phyloP scores from a whole-genome alignment of 2,888 invertebrate species.

The Phyllotreta cruciferae region DNA sequence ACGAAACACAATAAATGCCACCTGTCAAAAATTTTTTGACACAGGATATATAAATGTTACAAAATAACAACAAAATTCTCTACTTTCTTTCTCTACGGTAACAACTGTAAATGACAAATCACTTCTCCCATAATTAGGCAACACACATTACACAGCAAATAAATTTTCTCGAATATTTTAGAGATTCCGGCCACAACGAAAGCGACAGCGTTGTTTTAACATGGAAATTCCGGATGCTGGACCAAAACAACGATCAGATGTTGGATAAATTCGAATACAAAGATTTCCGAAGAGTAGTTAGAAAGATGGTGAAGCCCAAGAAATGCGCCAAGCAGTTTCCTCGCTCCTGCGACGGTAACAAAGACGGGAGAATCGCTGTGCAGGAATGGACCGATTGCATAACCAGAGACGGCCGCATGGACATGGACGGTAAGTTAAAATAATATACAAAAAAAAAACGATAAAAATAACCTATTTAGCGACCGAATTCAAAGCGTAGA shows the following conservation, averaged over 20 bases:
- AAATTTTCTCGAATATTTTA: slow-evolving; percentile 42
- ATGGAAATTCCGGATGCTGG: slow-evolving; percentile 91
- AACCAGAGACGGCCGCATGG: slow-evolving; percentile 69
- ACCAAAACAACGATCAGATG: slow-evolving; percentile 78
- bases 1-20: no score
- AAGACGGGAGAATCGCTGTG: slow-evolving; percentile 78
- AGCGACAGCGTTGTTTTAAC: slow-evolving; percentile 70
- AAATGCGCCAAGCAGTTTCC: slow-evolving; percentile 90
- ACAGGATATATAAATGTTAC: no score
- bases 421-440: slow-evolving; percentile 75
- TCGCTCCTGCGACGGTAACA: slow-evolving; percentile 84
- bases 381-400: slow-evolving; percentile 89
- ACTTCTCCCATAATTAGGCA: no score
- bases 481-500: no score
- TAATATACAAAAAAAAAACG: no score
- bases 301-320: slow-evolving; percentile 88
- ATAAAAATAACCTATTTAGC: no score
- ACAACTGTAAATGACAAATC: no score
- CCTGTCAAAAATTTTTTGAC: no score
- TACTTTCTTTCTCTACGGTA: no score
- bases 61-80: no score
- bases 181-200: slow-evolving; percentile 49
- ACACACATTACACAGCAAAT: no score
- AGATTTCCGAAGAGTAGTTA: slow-evolving; percentile 80
- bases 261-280: slow-evolving; percentile 84